phyloP scores from a whole-genome alignment of 2,888 invertebrate genomes.

The Aradus depressus region DNA sequence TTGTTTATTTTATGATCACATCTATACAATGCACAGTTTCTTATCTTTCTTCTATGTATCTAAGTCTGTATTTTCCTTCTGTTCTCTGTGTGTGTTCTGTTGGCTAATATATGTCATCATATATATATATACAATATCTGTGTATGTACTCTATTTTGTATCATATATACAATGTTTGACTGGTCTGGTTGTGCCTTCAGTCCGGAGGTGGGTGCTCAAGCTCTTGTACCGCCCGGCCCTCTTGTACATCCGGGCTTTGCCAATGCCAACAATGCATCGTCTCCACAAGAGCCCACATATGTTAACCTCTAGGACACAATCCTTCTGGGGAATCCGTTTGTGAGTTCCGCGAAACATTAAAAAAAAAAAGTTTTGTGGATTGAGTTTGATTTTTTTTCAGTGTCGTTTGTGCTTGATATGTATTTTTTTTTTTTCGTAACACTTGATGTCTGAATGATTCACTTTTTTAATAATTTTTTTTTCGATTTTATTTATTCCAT shows the following conservation, averaged over 20 bases:
- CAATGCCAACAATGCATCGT: constrained; percentile 33
- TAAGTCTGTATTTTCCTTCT: no score
- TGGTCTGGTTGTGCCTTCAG: no score
- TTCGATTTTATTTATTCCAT: constrained; percentile 29
- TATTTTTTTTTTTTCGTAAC: constrained; percentile 25
- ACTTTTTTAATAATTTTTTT: constrained; percentile 27
- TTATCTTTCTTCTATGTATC: no score
- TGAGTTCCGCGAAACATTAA: constrained; percentile 29
- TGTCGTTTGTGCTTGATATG: constrained; percentile 29
- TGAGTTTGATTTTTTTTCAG: constrained; percentile 12
- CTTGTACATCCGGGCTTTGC: constrained; percentile 31
- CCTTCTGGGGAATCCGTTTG: constrained; percentile 29
- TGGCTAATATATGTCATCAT: no score
- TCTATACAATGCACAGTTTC: no score
- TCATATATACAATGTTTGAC: no score
- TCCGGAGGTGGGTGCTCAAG: constrained; percentile 30
- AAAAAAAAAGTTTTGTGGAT: constrained; percentile 10
- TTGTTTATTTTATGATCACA: no score
- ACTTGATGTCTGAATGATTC: constrained; percentile 9
- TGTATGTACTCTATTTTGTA: no score
- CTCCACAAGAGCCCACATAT: constrained; percentile 74
- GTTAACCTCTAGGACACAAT: constrained; percentile 67
- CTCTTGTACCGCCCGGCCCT: constrained; percentile 27
- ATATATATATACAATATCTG: no score
- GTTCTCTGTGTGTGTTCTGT: no score